Base-by-base conservation (phyloP, 2,113 vertebrate genomes). In the Dissostichus mawsoni region DNA sequence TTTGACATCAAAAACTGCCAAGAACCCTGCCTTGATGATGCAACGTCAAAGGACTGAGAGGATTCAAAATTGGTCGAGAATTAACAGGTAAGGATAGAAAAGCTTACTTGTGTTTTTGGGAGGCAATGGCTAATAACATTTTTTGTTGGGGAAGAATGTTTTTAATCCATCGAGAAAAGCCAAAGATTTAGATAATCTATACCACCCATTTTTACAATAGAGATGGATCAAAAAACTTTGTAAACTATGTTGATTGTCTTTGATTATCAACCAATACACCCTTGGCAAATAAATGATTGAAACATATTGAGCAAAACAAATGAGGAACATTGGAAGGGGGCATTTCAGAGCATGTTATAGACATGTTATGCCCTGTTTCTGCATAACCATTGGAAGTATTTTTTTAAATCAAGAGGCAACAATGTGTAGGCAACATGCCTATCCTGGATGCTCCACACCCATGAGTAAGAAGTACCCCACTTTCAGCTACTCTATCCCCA, bases 401-500 rank as follows among this genome's bases (percentile, higher is more conserved):
- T 23, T 29, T 62, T 56, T 8, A 48, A 55, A 18, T 20, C 20
- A 10, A 36, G 4, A 5, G 41, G 8, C 5, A 17, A 48, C 9
- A 58, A 14, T 29, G n/a, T 18, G 47, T 2, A 25, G 4, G 29
- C 3, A 29, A 29, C 29, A 52, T 33, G 11, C 23, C 16, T 59
- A 14, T 11, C 52, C 29, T 25, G 2, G 25, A 80, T 25, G 29
- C 20, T 63, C 10, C 47, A 29, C 48, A 56, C 53, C 48, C n/a
- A 59, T 14, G 33, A 14, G 44, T 11, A 29, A 16, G 6, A 44
- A 33, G 47, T n/a, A 9, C 59, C 33, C 23, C 44, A n/a, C 12
- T 53, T 75, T 47, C 72, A 78, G 50, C 59, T 45, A 59, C 78
- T 62, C 52, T 25, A 47, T 79, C 72, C 75, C 44, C n/a, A 69